Conservation (phyloP, 2,113 vertebrate species). For the Parus major region DNA sequence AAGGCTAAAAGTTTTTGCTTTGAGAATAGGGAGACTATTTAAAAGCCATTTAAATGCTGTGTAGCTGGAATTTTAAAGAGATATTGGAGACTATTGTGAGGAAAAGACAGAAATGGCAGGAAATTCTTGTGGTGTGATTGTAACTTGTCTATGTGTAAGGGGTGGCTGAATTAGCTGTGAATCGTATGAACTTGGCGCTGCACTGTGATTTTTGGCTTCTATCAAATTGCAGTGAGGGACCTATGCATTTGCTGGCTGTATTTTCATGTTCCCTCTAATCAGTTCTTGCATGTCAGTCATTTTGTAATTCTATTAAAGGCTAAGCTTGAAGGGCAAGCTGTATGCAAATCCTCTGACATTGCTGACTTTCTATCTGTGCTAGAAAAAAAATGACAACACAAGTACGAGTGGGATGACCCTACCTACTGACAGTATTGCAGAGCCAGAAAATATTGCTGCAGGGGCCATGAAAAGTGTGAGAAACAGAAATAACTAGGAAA, state of each 20-base stretch:
- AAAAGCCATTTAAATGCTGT: not conserved
- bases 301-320: not conserved
- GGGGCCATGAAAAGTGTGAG: not conserved
- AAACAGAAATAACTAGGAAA: not conserved
- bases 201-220: not conserved
- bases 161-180: not conserved
- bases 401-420: not conserved
- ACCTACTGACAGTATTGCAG: not conserved
- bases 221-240: not conserved
- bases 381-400: not conserved
- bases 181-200: not conserved
- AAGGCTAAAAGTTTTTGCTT: not conserved
- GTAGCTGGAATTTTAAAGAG: not conserved
- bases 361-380: not conserved
- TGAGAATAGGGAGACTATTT: not conserved
- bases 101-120: not conserved
- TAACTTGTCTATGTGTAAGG: not conserved
- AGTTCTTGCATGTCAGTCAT: not conserved
- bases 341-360: constrained; percentile 14
- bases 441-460: not conserved
- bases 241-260: not conserved
- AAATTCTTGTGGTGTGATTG: not conserved
- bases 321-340: not conserved
- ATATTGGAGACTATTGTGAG: not conserved
- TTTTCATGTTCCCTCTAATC: not conserved